Conservation (phyloP, 2,797 vertebrate species). For the Gambusia yucatana region DNA sequence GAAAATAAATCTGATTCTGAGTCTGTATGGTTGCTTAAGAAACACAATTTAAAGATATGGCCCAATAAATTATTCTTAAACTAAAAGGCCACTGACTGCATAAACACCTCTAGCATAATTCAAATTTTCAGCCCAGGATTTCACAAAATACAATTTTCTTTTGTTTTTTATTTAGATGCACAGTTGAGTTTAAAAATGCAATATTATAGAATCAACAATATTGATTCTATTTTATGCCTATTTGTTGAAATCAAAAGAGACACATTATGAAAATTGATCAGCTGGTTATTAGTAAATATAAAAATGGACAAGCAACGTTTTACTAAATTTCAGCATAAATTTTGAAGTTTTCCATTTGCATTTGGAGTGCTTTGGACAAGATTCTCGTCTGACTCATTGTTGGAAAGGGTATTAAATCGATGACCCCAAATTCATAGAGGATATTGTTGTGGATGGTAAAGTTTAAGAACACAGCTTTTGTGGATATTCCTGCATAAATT, state of each 20-base stretch:
- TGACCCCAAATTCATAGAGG: background rate
- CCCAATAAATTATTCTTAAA: background rate
- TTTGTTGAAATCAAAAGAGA: background rate
- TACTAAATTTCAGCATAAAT: background rate
- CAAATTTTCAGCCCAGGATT: background rate
- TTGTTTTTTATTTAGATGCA: too few relatives aligned
- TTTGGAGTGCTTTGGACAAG: background rate
- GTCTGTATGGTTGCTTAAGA: background rate
- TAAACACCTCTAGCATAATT: background rate
- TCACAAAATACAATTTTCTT: background rate
- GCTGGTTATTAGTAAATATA: background rate
- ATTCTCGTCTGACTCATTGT: background rate
- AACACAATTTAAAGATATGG: background rate
- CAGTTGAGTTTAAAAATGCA: background rate
- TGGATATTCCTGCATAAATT: background rate
- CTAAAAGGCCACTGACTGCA: background rate
- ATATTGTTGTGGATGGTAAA: background rate
- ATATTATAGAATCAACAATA: background rate
- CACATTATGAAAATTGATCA: background rate
- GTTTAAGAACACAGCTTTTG: background rate
- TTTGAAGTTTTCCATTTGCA: background rate
- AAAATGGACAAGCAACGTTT: background rate
- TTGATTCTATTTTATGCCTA: background rate
- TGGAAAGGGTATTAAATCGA: background rate
- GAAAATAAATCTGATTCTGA: background rate